A percentile compares a stretch with the other conserved stretches of the same genome.
Conservation (phyloP, 2,888 invertebrate genomes). For the Odontomyia ornata region DNA sequence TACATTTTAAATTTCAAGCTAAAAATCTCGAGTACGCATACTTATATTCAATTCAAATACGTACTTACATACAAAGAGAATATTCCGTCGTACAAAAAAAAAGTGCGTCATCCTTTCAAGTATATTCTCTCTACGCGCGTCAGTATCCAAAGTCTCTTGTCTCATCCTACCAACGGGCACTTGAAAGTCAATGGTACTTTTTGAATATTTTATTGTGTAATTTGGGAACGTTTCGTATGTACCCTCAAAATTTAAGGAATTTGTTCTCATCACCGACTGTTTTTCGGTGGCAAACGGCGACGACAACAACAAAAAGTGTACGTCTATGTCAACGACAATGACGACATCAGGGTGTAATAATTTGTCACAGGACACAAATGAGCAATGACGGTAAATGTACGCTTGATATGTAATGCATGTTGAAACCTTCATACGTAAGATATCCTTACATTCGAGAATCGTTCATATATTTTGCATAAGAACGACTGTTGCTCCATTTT, state of each 20-base stretch:
- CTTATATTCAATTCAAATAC: not conserved
- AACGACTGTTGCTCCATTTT: not conserved
- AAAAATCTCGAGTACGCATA: not conserved
- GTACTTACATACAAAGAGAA: not conserved
- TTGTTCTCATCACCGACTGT: not conserved
- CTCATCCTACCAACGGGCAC: not conserved
- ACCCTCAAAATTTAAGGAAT: not conserved
- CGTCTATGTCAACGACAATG: too few species aligned
- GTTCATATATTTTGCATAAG: not conserved
- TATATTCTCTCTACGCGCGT: not conserved
- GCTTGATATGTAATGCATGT: not conserved
- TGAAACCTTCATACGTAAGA: not conserved
- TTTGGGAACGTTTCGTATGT: conserved; percentile 12
- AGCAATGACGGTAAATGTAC: not conserved
- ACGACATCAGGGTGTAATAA: not conserved
- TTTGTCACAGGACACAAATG: not conserved
- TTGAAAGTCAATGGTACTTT: not conserved
- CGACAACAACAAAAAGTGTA: too few species aligned
- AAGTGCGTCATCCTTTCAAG: not conserved
- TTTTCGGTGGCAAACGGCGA: too few species aligned
- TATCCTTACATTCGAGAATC: not conserved
- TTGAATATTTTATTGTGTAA: conserved; percentile 32
- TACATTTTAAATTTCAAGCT: not conserved
- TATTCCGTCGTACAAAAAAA: not conserved
- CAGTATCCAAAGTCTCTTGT: not conserved